Evolutionary conservation across 2,888 invertebrate species (phyloP), one percentile per base, ranked within the genome.

Genomic region (Danaus chrysippus): DNA sequence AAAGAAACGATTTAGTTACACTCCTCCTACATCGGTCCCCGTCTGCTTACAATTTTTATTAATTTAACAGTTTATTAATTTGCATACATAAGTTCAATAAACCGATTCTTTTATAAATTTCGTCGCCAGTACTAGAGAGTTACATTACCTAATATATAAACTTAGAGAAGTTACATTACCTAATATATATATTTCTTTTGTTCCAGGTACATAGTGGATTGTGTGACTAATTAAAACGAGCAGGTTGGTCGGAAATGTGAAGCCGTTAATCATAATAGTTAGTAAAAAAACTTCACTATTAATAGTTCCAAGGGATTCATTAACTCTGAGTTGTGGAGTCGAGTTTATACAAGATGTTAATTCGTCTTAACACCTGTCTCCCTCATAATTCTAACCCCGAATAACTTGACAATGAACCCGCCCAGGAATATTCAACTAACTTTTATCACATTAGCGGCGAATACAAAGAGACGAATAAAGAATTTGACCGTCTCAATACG

Each of bases 301-400:
- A 84, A 83, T 83, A 82, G 82, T 84, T 83, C 85, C 85, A 83
- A 72, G 68, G 75, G 77, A 76, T 81, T 88, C 85, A 87, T 87
- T 87, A 87, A 86, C 85, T 81, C 83, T 80, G 81, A 79, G 80
- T 78, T 86, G 84, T 83, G 85, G 88, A 89, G 85, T 83, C 73
- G 81, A 81, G 81, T 84, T 86, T 88, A 86, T 87, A 87, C 84
- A 86, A 87, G 83, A 87, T 85, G 87, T 90, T 89, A 88, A 91
- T 90, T 89, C 85, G 79, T 77, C 83, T 85, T 87, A 87, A 84
- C 90, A 91, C 90, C 90, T 90, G 90, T 88, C 88, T 76, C 80
- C 84, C 77, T 88, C 89, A 86, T 90, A 90, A 90, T 86, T 89
- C 83, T 74, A 78, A 84, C 87, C 83, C 76, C 78, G 79, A 79